Base-by-base conservation (phyloP, 1,140 invertebrate genomes). In the Drosophila willistoni region DNA sequence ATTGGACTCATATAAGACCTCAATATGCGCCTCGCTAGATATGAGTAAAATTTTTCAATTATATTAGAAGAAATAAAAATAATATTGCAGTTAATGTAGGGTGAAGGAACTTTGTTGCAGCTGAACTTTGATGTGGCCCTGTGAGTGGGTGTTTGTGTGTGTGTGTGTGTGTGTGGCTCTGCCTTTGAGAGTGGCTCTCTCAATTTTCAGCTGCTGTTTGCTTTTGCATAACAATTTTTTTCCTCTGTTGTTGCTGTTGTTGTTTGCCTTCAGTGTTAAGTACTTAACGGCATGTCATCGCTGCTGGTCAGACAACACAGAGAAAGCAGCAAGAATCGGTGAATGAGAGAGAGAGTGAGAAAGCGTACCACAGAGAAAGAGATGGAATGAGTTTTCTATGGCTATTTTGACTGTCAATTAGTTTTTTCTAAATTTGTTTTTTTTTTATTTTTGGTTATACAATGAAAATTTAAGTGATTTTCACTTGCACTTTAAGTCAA, bases 181-280 rank as follows among this genome's bases (percentile, higher is more conserved):
- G 29, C n/a, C 12, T 57, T 66, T 29, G 57, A 14, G 57, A 14
- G 42, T 59, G 42, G 36, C 60, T 39, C 66, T 61, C 61, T 64
- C 71, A 66, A 85, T 71, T 77, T 73, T 64, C 65, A 57, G 65
- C 65, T 69, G 62, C n/a, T 75, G 77, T 64, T 66, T 71, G 72
- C 39, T 64, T 47, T 68, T 57, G 41, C 7, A 59, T 59, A 59
- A 59, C 41, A 62, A 51, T 51, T 51, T 51, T 51, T 62, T 55
- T 42, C 41, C 67, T 61, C 19, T 56, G 17, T 42, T 47, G 44
- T 54, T 70, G 17, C 60, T 47, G 61, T 66, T 72, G 64, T 68
- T 86, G 73, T 84, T 84, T 84, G 81, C 74, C 68, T 65, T 71
- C 74, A 71, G 81, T 81, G 82, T 84, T 86, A 84, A 86, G 74